Evolutionary conservation across 2,797 vertebrate species (phyloP).

Genomic region (Coendou prehensilis): DNA sequence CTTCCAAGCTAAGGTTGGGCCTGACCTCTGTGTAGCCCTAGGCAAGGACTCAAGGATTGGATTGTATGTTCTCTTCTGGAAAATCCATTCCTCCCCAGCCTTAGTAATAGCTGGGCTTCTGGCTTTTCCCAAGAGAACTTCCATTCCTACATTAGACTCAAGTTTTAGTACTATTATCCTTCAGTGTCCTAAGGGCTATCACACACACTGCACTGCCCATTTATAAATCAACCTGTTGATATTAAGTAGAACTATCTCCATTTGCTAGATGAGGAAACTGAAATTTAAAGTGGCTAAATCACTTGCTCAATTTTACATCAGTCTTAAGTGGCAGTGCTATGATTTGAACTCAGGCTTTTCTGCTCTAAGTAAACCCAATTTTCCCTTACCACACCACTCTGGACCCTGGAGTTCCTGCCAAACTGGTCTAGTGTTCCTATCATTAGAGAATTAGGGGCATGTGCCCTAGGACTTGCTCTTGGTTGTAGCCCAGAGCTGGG

Average conservation of each 20-base stretch:
- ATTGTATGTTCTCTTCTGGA: background rate
- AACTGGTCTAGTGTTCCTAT: background rate
- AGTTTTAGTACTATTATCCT: background rate
- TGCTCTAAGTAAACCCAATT: conserved; percentile 20
- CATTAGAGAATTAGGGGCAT: background rate
- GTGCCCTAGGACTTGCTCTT: background rate
- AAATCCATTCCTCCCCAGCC: background rate
- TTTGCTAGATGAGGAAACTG: conserved; percentile 14
- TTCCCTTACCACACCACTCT: background rate
- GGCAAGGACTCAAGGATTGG: background rate
- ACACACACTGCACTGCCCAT: background rate
- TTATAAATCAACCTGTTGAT: background rate
- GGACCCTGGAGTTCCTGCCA: background rate
- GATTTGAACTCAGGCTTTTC: conserved; percentile 15
- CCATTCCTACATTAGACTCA: background rate
- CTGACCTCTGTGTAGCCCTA: background rate
- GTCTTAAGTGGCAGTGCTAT: background rate
- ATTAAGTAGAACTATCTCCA: background rate
- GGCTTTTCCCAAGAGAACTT: background rate
- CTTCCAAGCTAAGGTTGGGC: background rate
- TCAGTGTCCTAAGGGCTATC: background rate
- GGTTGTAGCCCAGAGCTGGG: background rate
- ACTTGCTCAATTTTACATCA: background rate
- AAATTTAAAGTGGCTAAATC: background rate
- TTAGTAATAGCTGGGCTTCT: background rate